Evolutionary conservation across 2,888 invertebrate genomes (phyloP).

Genomic region (Noctua pronuba): DNA sequence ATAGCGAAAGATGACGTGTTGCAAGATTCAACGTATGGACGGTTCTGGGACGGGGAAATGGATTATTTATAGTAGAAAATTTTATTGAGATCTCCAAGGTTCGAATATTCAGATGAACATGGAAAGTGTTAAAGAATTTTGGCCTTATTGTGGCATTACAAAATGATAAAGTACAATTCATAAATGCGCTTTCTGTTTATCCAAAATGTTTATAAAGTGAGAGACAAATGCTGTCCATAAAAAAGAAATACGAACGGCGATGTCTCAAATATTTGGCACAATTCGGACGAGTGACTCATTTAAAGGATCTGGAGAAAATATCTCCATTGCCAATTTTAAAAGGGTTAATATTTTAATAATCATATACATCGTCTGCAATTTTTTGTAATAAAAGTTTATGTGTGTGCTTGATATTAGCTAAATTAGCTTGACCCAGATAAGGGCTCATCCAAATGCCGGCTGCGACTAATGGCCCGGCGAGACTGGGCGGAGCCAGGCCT

Average conservation of each 20-base stretch:
- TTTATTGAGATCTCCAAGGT: constrained; percentile 6
- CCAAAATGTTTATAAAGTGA: constrained; percentile 15
- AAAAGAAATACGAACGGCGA: constrained; percentile 1
- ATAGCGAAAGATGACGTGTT: constrained; percentile 60
- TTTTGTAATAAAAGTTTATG: constrained; percentile 54
- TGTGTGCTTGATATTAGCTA: constrained; percentile 50
- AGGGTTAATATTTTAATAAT: constrained; percentile 26
- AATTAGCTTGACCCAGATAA: constrained; percentile 75
- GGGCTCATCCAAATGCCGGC: constrained; percentile 68
- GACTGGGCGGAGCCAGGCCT: constrained; percentile 79
- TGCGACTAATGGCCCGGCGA: constrained; percentile 72
- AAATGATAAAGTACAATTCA: constrained; percentile 4
- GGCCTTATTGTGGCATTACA: constrained; percentile 20
- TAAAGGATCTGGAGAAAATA: constrained; percentile 18
- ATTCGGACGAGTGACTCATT: constrained; percentile 21
- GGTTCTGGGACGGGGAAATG: constrained; percentile 19
- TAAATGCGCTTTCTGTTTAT: constrained; percentile 18
- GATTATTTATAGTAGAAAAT: constrained; percentile 6
- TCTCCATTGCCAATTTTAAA: constrained; percentile 31
- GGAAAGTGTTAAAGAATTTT: not conserved
- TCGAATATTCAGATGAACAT: not conserved
- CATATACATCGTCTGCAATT: constrained; percentile 32
- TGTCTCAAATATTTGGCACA: constrained; percentile 36
- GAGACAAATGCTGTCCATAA: constrained; percentile 25
- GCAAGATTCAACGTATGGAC: constrained; percentile 15